Conservation (phyloP, 92 coral and sea anemone genomes). For the Porites lobata region DNA sequence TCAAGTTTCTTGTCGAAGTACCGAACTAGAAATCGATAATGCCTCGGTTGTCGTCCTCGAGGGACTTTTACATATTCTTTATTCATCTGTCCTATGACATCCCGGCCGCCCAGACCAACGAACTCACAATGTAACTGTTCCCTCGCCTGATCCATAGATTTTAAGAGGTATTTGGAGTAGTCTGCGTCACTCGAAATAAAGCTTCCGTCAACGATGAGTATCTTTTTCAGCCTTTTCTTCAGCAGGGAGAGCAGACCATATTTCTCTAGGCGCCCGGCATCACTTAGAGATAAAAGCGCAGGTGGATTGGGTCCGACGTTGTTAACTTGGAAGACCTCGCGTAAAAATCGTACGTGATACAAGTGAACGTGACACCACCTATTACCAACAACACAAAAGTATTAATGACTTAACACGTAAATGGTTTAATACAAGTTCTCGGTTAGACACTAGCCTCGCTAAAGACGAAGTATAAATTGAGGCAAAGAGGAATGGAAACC, state of each 20-base stretch:
- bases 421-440: too few relatives aligned
- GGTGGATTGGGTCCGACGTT: constrained; percentile 91
- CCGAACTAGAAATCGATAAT: constrained; percentile 83
- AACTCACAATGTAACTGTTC: constrained; percentile 79
- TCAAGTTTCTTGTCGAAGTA: constrained; percentile 68
- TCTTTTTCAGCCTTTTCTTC: constrained; percentile 80
- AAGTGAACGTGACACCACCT: constrained; percentile 91
- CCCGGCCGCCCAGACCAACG: constrained; percentile 83
- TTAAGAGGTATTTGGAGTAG: constrained; percentile 71
- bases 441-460: too few relatives aligned
- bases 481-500: neutral
- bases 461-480: too few relatives aligned
- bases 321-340: constrained; percentile 78
- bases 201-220: constrained; percentile 86
- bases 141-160: constrained; percentile 82
- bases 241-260: constrained; percentile 81
- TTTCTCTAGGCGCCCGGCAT: constrained; percentile 92
- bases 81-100: constrained; percentile 78
- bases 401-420: too few relatives aligned
- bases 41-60: constrained; percentile 75
- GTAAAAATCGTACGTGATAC: constrained; percentile 86
- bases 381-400: neutral
- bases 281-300: constrained; percentile 83
- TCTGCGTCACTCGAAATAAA: constrained; percentile 65
- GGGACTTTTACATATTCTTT: constrained; percentile 75